Evolutionary conservation across 23 tunicate species (phyloP).

Genomic region (Trididemnum clinides): DNA sequence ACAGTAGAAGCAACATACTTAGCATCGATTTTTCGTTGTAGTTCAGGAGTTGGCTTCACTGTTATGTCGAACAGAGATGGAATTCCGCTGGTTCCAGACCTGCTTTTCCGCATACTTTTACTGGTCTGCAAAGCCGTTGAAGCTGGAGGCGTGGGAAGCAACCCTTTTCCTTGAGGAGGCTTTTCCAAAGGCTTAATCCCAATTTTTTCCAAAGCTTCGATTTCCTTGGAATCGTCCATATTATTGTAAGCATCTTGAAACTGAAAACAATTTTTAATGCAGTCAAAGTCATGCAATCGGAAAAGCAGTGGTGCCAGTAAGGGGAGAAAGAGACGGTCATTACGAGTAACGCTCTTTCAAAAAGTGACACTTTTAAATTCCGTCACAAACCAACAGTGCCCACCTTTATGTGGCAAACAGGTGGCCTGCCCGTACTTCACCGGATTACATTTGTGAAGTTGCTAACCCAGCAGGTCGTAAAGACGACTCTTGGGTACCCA

Average conservation of each 20-base stretch:
- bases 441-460: too few relatives aligned
- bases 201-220: conserved; percentile 69
- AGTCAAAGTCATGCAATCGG: neutral
- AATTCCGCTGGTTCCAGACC: neutral
- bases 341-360: too few relatives aligned
- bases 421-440: too few relatives aligned
- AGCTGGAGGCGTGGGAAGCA: conserved; percentile 73
- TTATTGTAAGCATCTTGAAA: conserved; percentile 53
- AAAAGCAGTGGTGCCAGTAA: neutral
- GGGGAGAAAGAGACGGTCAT: too few relatives aligned
- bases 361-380: neutral
- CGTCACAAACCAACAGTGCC: neutral
- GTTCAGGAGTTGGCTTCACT: conserved; percentile 62
- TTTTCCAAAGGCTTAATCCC: conserved; percentile 74
- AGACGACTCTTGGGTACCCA: too few relatives aligned
- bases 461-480: too few relatives aligned
- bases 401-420: too few relatives aligned
- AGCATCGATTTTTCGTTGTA: conserved; percentile 69
- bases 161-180: conserved; percentile 89
- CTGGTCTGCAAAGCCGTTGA: neutral
- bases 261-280: conserved; percentile 17
- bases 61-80: conserved; percentile 71
- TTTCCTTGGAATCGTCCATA: conserved; percentile 76
- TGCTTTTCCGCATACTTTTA: neutral
- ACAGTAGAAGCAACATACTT: too few relatives aligned